These are phyloP conservation scores for Lasioglossum oenotherae DNA, from an alignment of 2,888 invertebrate genomes.

Conservation along the genomic window DNA sequence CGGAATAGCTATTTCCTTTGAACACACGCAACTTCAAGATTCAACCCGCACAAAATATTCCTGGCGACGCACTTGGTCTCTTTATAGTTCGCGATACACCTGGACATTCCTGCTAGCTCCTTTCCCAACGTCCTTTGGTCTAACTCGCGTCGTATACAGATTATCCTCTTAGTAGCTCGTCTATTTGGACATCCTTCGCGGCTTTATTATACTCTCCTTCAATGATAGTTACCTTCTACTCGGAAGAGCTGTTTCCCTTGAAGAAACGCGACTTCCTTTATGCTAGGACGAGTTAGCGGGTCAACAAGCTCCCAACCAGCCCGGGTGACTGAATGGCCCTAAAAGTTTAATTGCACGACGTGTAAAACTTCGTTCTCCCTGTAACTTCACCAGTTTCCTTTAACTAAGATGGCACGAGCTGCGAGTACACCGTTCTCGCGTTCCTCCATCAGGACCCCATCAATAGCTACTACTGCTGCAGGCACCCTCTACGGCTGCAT, in stretches of 20 bases:
- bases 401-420: slow-evolving; percentile 1
- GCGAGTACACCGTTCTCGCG: not conserved
- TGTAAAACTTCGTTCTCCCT: not conserved
- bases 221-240: not conserved
- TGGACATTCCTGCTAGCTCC: no score
- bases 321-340: not conserved
- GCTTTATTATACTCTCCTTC: not conserved
- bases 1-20: not conserved
- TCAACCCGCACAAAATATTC: no score
- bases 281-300: not conserved
- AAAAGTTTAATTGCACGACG: slow-evolving; percentile 32
- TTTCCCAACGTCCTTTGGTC: no score
- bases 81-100: no score
- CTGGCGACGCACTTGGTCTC: no score
- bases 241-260: not conserved
- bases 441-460: not conserved
- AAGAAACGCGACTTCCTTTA: not conserved
- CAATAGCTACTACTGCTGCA: not conserved
- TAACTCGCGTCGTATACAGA: not conserved
- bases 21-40: not conserved
- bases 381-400: not conserved
- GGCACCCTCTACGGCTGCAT: not conserved
- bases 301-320: slow-evolving; percentile 7
- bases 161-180: not conserved
- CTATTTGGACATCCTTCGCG: not conserved